Evolutionary conservation across 2,888 invertebrate species (phyloP).

Genomic region (Julus scandinavius): DNA sequence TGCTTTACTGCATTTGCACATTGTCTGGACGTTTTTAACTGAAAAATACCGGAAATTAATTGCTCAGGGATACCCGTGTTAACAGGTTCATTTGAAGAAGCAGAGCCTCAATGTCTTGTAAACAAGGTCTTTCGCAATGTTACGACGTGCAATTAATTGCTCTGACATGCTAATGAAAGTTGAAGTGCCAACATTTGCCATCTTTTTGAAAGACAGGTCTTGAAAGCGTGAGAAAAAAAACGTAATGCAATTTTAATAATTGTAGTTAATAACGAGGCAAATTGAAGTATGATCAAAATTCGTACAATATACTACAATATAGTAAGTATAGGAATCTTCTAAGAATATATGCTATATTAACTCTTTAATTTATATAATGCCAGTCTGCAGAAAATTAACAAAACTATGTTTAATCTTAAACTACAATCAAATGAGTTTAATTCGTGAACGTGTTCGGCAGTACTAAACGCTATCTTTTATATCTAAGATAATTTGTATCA

Average conservation of each 20-base stretch:
- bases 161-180: not conserved
- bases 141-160: not conserved
- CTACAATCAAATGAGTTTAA: no score
- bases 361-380: no score
- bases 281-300: no score
- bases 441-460: no score
- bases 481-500: no score
- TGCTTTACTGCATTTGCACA: not conserved
- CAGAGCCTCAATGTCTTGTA: not conserved
- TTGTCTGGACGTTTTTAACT: not conserved
- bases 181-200: not conserved
- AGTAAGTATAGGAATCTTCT: no score
- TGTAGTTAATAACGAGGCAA: not conserved
- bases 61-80: not conserved
- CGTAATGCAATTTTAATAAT: not conserved
- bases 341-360: no score
- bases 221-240: not conserved
- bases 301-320: no score
- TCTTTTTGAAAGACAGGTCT: conserved; percentile 8
- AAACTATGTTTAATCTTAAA: no score
- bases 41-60: not conserved
- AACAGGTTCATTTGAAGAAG: not conserved
- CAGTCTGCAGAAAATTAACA: no score
- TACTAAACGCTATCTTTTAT: no score
- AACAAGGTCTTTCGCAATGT: conserved; percentile 9